These are phyloP conservation scores for Lampris incognitus DNA, from an alignment of 2,113 vertebrate genomes.

Conservation along the genomic window DNA sequence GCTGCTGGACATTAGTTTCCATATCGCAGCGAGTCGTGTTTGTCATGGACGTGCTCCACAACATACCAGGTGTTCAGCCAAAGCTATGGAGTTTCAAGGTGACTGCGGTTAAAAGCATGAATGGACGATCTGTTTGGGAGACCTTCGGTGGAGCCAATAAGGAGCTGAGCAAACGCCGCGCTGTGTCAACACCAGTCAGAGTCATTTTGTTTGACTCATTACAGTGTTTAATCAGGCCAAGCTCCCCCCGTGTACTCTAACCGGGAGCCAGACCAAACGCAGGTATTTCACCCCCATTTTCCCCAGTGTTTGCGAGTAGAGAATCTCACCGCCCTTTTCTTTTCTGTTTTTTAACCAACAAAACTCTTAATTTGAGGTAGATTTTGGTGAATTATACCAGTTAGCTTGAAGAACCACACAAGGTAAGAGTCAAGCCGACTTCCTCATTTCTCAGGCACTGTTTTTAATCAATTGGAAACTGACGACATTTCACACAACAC, in stretches of 20 bases:
- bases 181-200: constrained; percentile 69
- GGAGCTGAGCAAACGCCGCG: constrained; percentile 66
- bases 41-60: constrained; percentile 58
- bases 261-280: constrained; percentile 48
- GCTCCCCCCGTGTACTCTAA: constrained; percentile 58
- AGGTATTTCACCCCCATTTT: constrained; percentile 39
- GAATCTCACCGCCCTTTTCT: constrained; percentile 28
- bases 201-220: constrained; percentile 78
- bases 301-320: not conserved
- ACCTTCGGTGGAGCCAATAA: constrained; percentile 49
- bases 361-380: constrained; percentile 15
- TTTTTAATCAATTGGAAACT: too few relatives aligned
- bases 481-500: not conserved
- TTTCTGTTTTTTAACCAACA: constrained; percentile 33
- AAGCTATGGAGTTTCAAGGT: constrained; percentile 66
- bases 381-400: constrained; percentile 9
- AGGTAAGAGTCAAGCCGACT: constrained; percentile 34
- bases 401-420: constrained; percentile 22
- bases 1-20: constrained; percentile 15
- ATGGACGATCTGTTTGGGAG: constrained; percentile 67
- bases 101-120: constrained; percentile 63
- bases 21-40: constrained; percentile 44
- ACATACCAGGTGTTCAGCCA: constrained; percentile 48
- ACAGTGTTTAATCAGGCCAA: constrained; percentile 74
- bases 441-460: constrained; percentile 38